A percentile compares a stretch with the other conserved stretches of the same genome.
Conservation (phyloP, 2,797 vertebrate genomes). For the Ambastaia sidthimunki region DNA sequence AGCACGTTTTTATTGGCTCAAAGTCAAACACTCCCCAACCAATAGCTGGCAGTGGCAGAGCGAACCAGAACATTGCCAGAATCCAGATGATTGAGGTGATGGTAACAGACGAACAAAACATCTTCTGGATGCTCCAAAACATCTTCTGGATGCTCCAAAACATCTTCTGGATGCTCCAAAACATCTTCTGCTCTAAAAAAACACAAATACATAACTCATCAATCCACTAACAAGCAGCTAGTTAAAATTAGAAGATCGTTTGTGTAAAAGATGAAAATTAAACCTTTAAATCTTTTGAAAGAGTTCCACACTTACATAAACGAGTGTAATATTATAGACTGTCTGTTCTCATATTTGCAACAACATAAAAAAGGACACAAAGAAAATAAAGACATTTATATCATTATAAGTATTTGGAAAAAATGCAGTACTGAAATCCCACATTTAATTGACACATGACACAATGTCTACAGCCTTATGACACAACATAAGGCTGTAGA, state of each 20-base stretch:
- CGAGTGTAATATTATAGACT: no score
- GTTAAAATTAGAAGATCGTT: not conserved
- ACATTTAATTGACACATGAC: no score
- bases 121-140: slow-evolving; percentile 93
- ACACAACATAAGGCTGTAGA: no score
- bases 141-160: slow-evolving; percentile 84
- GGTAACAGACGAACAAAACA: slow-evolving; percentile 74
- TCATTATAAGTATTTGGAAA: no score
- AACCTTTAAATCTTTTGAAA: not conserved
- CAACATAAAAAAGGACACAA: no score
- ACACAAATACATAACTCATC: not conserved
- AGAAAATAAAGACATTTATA: no score
- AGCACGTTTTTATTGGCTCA: slow-evolving; percentile 91
- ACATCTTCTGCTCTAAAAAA: slow-evolving; percentile 82
- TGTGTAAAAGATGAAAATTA: no score
- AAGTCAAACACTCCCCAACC: slow-evolving; percentile 94
- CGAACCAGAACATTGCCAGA: slow-evolving; percentile 88
- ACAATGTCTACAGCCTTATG: no score
- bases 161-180: no score
- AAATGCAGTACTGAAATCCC: no score
- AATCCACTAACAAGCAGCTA: not conserved
- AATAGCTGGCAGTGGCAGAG: slow-evolving; percentile 82
- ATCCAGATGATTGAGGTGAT: slow-evolving; percentile 85
- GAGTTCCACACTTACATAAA: not conserved
- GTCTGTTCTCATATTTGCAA: no score